Evolutionary conservation across 2,113 vertebrate species (phyloP).

Genomic region (Neopipo cinnamomea): DNA sequence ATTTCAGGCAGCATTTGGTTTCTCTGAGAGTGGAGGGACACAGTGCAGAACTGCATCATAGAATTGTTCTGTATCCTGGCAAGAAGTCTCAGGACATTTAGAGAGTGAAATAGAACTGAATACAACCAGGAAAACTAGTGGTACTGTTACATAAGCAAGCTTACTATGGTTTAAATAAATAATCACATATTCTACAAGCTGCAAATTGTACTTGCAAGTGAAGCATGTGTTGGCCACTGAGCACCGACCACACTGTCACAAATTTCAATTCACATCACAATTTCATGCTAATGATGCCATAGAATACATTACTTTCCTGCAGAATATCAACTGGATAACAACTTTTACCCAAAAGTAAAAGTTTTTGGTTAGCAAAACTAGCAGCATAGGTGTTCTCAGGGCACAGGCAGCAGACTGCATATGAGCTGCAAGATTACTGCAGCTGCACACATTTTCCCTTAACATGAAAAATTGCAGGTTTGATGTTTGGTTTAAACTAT

Average conservation of each 20-base stretch:
- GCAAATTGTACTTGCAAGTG: rapidly evolving
- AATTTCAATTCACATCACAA: slow-evolving; percentile 59
- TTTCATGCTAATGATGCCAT: slow-evolving; percentile 60
- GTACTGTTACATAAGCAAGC: background rate
- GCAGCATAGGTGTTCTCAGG: background rate
- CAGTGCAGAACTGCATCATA: background rate
- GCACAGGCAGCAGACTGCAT: background rate
- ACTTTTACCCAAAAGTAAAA: slow-evolving; percentile 23
- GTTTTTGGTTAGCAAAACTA: background rate
- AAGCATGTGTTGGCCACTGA: rapidly evolving
- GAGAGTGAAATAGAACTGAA: background rate
- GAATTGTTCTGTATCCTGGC: background rate
- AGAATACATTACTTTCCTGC: slow-evolving; percentile 51
- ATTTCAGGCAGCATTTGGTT: background rate
- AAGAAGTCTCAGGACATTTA: background rate
- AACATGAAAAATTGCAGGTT: background rate
- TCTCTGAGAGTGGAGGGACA: background rate
- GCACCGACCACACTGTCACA: slow-evolving; percentile 38
- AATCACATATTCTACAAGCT: background rate
- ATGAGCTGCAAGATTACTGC: background rate
- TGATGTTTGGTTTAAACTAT: background rate
- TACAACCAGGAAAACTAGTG: background rate
- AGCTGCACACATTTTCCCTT: background rate
- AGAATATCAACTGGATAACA: slow-evolving; percentile 48
- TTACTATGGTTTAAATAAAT: background rate